phyloP scores from a whole-genome alignment of 2,888 invertebrate species.

The Tigriopus californicus region DNA sequence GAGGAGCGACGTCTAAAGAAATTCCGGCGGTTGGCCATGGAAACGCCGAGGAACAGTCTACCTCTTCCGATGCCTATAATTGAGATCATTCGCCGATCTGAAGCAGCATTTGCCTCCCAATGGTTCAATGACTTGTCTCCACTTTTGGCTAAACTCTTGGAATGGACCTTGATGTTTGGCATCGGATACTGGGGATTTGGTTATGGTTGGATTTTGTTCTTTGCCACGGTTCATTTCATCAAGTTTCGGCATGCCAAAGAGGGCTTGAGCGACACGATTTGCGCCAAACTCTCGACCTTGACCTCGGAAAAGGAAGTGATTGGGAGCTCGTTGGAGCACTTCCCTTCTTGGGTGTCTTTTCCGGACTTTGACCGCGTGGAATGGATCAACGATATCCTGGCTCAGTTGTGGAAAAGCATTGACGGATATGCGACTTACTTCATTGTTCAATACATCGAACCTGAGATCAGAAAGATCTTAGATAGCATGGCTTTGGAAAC shows the following conservation, averaged over 20 bases:
- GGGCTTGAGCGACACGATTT: neutral
- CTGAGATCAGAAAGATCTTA: slow-evolving; percentile 3
- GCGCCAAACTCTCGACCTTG: too few species aligned
- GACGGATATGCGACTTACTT: slow-evolving; percentile 3
- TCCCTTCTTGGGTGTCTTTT: neutral
- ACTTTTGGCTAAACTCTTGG: slow-evolving; percentile 19
- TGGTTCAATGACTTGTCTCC: neutral
- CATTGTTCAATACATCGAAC: slow-evolving; percentile 1
- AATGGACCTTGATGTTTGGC: slow-evolving; percentile 3
- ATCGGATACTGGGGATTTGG: slow-evolving; percentile 4
- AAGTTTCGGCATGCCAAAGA: neutral
- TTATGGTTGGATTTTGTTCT: slow-evolving; percentile 1
- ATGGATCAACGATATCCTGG: slow-evolving; percentile 2
- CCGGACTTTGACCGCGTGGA: slow-evolving; percentile 1
- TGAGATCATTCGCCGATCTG: too few species aligned
- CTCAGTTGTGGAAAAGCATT: neutral
- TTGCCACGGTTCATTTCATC: neutral
- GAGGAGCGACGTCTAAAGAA: too few species aligned
- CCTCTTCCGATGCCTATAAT: too few species aligned
- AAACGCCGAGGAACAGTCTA: too few species aligned
- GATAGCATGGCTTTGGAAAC: neutral
- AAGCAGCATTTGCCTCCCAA: too few species aligned
- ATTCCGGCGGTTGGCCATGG: too few species aligned
- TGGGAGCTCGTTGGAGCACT: neutral
- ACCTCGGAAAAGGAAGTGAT: neutral